These are phyloP conservation scores for Pygocentrus nattereri DNA, from an alignment of 2,797 vertebrate species.

Conservation along the genomic window DNA sequence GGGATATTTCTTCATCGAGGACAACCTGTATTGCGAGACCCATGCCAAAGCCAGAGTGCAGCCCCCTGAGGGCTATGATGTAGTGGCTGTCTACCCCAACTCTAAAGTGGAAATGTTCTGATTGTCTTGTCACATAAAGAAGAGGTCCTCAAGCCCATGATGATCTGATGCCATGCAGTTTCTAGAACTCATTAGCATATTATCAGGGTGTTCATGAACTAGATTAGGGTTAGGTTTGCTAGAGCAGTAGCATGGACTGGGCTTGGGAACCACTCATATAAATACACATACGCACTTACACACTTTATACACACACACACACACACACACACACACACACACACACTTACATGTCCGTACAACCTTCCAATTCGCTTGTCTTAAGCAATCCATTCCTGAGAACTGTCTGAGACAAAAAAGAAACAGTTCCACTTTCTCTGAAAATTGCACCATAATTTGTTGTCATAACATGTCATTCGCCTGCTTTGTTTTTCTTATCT, in stretches of 20 bases:
- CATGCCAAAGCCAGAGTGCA: slow-evolving; percentile 95
- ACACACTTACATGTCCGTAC: not conserved
- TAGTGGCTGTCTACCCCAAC: slow-evolving; percentile 97
- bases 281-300: not conserved
- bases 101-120: slow-evolving; percentile 95
- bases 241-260: not conserved
- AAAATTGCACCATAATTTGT: not conserved
- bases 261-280: not conserved
- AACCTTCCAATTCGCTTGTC: not conserved
- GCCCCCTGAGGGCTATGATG: slow-evolving; percentile 95
- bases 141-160: not conserved
- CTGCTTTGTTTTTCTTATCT: no score
- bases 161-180: slow-evolving; percentile 17
- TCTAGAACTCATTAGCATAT: not conserved
- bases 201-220: not conserved
- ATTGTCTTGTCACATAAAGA: slow-evolving; percentile 49
- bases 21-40: slow-evolving; percentile 95
- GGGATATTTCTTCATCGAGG: slow-evolving; percentile 97
- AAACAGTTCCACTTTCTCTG: no score
- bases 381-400: not conserved
- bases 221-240: not conserved
- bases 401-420: no score
- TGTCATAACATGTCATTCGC: not conserved
- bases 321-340: not conserved
- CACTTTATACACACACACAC: slow-evolving; percentile 15